Base-by-base conservation (phyloP, 2,113 vertebrate species). In the Megalops atlanticus region DNA sequence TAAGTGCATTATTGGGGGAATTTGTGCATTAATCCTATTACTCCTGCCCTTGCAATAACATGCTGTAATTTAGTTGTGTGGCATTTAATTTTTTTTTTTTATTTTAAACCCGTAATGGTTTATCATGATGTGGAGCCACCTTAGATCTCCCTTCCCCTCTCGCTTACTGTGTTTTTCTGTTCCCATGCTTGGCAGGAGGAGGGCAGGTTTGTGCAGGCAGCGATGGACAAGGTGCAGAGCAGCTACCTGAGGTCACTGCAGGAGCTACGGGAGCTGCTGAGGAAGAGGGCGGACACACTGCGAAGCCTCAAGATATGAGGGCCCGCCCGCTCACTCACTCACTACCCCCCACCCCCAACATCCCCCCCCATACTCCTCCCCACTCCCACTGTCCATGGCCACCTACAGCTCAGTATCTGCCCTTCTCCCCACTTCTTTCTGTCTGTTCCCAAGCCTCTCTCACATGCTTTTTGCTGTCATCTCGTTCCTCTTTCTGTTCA, bases 211-310 rank as follows among this genome's bases (percentile, higher is more conserved):
- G 94, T 92, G 86, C 96, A 94, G 92, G 92, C 93, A 86, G 96
- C 94, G 81, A 95, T 96, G 91, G 96, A 95, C 81, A 99, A 98
- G 87, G 96, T 99, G 78, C 97, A 97, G 91, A 97, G 91, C 94
- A 99, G 98, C 91, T 98, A 97, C 91, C 94, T 97, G 86, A 96
- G 96, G 77, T 98, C 98, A 1, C 91, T 99, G 88, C 97, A 98
- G 91, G 98, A 99, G 91, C 92, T 95, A 40, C 96, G 96, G 80
- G 97, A 99, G 71, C 95, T 99, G 85, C 94, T 99, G 85, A 97
- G 92, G 92, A 99, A 97, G 92, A 96, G 97, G 94, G 94, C 95
- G 0, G 97, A 99, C 85, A 94, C 95, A 68, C 90, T 98, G 84
- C 98, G 97, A 90, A 97, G 93, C 91, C 93, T 99, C 84, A 99